phyloP scores from a whole-genome alignment of 2,888 invertebrate species.

The Spicauda simplicius region DNA sequence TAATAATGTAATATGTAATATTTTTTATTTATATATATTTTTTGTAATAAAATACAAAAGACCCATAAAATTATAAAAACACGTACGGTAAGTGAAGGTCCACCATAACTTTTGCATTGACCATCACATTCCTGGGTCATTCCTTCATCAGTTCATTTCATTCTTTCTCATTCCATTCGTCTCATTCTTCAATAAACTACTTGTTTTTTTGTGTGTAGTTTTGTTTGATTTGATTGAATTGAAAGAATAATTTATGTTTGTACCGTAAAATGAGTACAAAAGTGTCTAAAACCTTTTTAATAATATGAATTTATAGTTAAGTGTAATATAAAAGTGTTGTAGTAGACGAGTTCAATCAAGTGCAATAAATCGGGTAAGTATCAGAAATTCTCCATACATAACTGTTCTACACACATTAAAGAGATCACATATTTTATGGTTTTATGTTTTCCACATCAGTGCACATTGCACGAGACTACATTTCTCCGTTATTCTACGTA shows the following conservation, averaged over 20 bases:
- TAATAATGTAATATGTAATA: no score
- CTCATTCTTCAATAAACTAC: no score
- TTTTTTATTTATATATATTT: no score
- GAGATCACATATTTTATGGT: slow-evolving; percentile 5
- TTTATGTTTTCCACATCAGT: slow-evolving; percentile 28
- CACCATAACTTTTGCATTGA: no score
- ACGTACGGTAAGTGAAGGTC: no score
- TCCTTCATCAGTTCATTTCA: no score
- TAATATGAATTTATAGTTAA: slow-evolving; percentile 1
- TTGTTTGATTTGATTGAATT: background rate
- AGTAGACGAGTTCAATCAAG: background rate
- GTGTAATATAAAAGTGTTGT: background rate
- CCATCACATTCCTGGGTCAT: no score
- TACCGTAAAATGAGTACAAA: background rate
- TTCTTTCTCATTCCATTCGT: no score
- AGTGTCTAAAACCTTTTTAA: background rate
- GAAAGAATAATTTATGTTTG: background rate
- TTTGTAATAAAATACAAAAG: no score
- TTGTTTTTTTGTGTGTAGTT: background rate
- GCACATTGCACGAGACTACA: slow-evolving; percentile 7
- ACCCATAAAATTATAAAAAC: no score
- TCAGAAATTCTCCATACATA: background rate
- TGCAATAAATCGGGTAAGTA: slow-evolving; percentile 11
- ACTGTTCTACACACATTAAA: slow-evolving; percentile 16
- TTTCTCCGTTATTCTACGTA: slow-evolving; percentile 9